These are phyloP conservation scores for Hydra vulgaris DNA, from an alignment of 30 jellyfish, hydroid and myxozoan species.

Conservation along the genomic window DNA sequence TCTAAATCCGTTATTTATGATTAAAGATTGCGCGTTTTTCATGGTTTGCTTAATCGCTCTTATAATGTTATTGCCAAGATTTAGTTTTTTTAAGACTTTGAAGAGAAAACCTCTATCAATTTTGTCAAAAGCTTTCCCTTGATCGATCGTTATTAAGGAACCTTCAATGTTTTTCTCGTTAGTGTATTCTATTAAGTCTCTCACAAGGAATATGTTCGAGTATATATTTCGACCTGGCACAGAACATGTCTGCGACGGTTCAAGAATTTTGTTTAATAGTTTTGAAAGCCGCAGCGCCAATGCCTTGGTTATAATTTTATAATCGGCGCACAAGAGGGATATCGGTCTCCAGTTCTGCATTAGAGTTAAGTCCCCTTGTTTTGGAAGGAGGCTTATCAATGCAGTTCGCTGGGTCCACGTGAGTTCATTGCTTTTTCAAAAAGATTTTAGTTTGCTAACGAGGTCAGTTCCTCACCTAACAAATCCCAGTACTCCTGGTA, in stretches of 20 bases:
- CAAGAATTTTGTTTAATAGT: background rate
- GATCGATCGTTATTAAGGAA: conserved; percentile 21
- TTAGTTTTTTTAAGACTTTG: conserved; percentile 17
- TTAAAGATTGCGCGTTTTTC: background rate
- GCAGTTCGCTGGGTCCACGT: conserved; percentile 18
- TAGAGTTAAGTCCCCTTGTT: conserved; percentile 23
- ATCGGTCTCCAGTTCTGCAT: conserved; percentile 26
- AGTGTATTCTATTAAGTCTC: conserved; percentile 12
- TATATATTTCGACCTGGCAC: conserved; percentile 36
- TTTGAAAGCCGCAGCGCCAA: conserved; percentile 11
- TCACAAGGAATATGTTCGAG: conserved; percentile 17
- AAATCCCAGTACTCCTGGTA: background rate
- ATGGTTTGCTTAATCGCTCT: background rate
- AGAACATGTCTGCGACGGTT: conserved; percentile 32
- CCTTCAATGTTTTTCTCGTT: conserved; percentile 7
- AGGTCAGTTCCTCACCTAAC: background rate
- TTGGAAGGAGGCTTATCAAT: conserved; percentile 9
- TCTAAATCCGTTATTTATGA: background rate
- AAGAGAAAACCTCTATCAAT: conserved; percentile 31
- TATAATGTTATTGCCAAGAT: background rate
- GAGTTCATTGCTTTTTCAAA: background rate
- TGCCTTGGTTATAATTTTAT: conserved; percentile 28
- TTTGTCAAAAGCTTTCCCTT: conserved; percentile 42
- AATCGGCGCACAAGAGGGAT: conserved; percentile 14
- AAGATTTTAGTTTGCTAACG: background rate